Evolutionary conservation across 2,797 vertebrate species (phyloP).

Genomic region (Enteromius trimaculatus): DNA sequence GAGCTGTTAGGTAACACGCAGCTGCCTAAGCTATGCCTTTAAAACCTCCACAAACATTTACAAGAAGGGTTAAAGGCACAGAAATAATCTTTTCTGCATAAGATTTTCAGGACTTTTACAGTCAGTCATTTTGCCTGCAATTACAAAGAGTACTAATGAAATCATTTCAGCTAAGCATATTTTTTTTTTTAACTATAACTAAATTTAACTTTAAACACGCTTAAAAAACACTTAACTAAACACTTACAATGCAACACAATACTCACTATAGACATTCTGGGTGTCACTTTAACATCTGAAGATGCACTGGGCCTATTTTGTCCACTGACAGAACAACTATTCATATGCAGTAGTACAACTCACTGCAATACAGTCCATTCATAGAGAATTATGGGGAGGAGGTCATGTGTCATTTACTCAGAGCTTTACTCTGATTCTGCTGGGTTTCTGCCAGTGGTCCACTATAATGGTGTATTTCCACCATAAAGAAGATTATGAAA

Average conservation of each 20-base stretch:
- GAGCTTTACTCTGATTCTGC: slow-evolving; percentile 2
- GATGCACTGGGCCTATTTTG: neutral
- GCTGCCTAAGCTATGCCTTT: neutral
- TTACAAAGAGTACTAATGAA: neutral
- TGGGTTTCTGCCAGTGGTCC: slow-evolving; percentile 35
- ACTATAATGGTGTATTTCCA: slow-evolving; percentile 26
- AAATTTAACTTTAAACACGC: neutral
- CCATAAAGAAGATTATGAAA: slow-evolving; percentile 40
- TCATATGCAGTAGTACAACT: neutral
- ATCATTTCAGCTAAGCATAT: neutral
- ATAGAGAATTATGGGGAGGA: neutral
- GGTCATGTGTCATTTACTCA: slow-evolving; percentile 4
- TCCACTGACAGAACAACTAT: neutral
- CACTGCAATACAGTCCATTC: neutral
- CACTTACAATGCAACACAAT: neutral
- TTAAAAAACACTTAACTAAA: neutral
- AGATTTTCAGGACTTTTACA: neutral
- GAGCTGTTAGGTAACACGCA: neutral
- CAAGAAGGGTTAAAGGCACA: neutral
- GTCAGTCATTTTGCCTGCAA: neutral
- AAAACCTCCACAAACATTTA: neutral
- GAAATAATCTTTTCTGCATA: neutral
- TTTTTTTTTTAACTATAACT: neutral
- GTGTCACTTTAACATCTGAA: neutral
- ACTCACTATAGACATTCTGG: neutral